Evolutionary conservation across 2,797 vertebrate species (phyloP).

Genomic region (Hylomyscus alleni): DNA sequence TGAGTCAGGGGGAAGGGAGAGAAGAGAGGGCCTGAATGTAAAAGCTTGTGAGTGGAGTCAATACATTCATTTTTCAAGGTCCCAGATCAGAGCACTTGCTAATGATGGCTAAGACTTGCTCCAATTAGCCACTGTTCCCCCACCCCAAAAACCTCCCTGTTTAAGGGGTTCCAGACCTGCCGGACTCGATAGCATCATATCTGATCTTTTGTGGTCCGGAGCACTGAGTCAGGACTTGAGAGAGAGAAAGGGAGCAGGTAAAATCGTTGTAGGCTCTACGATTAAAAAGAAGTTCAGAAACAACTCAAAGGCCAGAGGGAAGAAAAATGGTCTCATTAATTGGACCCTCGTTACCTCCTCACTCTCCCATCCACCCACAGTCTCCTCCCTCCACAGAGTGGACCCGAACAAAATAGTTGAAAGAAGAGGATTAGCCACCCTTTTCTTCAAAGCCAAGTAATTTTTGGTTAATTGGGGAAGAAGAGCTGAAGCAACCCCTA

Average conservation of each 20-base stretch:
- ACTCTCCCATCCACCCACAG: background rate
- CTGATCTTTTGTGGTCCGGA: slow-evolving; percentile 84
- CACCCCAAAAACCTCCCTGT: background rate
- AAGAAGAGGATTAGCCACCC: slow-evolving; percentile 54
- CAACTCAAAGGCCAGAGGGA: slow-evolving; percentile 65
- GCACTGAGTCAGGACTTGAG: background rate
- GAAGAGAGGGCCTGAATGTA: slow-evolving; percentile 62
- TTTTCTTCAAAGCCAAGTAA: slow-evolving; percentile 77
- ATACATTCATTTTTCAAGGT: slow-evolving; percentile 81
- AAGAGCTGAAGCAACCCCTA: slow-evolving; percentile 64
- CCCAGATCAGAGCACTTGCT: slow-evolving; percentile 84
- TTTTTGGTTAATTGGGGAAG: slow-evolving; percentile 49
- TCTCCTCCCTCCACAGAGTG: slow-evolving; percentile 4
- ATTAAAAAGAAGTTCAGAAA: slow-evolving; percentile 80
- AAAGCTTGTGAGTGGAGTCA: slow-evolving; percentile 76
- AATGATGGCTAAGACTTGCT: slow-evolving; percentile 80
- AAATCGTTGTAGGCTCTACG: slow-evolving; percentile 80
- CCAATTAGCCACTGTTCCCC: slow-evolving; percentile 80
- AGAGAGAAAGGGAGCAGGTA: background rate
- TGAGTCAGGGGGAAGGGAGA: slow-evolving; percentile 87
- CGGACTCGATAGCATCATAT: slow-evolving; percentile 84
- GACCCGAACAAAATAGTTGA: slow-evolving; percentile 44
- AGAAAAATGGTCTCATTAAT: slow-evolving; percentile 59
- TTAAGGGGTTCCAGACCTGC: slow-evolving; percentile 82
- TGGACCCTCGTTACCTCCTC: slow-evolving; percentile 64